These are phyloP conservation scores for Drosophila bunnanda DNA, from an alignment of 2,888 invertebrate genomes.

Conservation along the genomic window DNA sequence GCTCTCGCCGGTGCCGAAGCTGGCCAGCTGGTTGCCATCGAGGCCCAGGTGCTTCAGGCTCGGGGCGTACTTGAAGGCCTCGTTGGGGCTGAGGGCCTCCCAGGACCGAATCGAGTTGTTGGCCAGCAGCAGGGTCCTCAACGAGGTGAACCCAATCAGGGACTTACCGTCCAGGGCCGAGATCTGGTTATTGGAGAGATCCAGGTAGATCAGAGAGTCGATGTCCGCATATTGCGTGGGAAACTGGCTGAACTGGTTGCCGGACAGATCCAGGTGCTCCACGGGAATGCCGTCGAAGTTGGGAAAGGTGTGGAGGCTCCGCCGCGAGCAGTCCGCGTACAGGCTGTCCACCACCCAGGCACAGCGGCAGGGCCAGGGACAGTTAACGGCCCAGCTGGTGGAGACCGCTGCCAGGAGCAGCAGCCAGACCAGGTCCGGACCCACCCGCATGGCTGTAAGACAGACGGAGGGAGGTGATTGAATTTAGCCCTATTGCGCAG, in stretches of 20 bases:
- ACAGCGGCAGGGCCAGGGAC: conserved; percentile 81
- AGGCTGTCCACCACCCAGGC: conserved; percentile 82
- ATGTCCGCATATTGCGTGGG: conserved; percentile 86
- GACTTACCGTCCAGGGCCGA: conserved; percentile 85
- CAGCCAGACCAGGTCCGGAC: not conserved
- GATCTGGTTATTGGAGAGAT: conserved; percentile 86
- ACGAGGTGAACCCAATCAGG: conserved; percentile 85
- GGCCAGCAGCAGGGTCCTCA: conserved; percentile 88
- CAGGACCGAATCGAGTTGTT: conserved; percentile 87
- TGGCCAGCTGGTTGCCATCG: conserved; percentile 87
- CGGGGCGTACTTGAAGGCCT: conserved; percentile 85
- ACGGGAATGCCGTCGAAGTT: conserved; percentile 83
- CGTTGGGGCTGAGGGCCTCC: conserved; percentile 86
- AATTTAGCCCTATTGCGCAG: conserved; percentile 60
- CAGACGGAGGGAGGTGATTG: not conserved
- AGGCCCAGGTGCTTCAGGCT: conserved; percentile 87
- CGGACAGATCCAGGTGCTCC: conserved; percentile 87
- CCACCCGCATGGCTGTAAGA: conserved; percentile 23
- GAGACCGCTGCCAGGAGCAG: conserved; percentile 5
- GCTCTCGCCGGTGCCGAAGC: conserved; percentile 85
- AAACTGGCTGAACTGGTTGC: conserved; percentile 87
- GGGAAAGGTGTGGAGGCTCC: conserved; percentile 73
- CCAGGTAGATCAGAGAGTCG: conserved; percentile 86
- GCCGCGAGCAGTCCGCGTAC: conserved; percentile 79
- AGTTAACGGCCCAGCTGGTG: conserved; percentile 56